Evolutionary conservation across 2,113 vertebrate species (phyloP), one percentile per base, ranked within the genome.

Genomic region (Pardalotus punctatus): DNA sequence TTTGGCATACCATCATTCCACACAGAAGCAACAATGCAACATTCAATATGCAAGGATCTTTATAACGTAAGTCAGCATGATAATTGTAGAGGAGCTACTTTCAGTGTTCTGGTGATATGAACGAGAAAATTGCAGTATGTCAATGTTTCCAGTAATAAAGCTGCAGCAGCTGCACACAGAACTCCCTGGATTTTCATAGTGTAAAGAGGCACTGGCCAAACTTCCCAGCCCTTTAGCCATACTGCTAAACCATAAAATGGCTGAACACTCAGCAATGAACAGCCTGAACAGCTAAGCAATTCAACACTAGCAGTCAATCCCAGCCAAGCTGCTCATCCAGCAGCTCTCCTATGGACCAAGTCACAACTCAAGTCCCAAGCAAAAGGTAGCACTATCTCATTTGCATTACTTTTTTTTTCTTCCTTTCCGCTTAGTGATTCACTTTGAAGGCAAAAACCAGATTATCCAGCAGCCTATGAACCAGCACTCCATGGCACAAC

Each of bases 41-140:
- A 58, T 47, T 78, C 56, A 89, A 14, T 27, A 47, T 22, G 25
- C 40, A 72, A 69, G 48, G 43, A 85, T 31, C 92, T 74, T 79
- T 81, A 20, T 19, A 91, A 65, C 33, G 0, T 4, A 93, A 91
- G 40, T 79, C 66, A 91, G 61, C 66, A 61, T 72, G 62, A 47
- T 93, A 91, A 94, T 65, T 85, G 89, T 21, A 95, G 81, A 87
- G 78, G 27, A 95, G 77, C 81, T 69, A 69, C 73, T 79, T 76
- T 35, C 33, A n/a, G 69, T 61, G 29, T 47, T 91, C 57, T 72
- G 83, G 73, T 53, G 91, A 85, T 76, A 61, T 0, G 0, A 95
- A 86, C 14, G 5, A 87, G 94, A 89, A 95, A 95, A 95, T 31
- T 91, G 93, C 73, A 76, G 83, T 81, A 84, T 78, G 72, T 72